Percentiles rank a stretch among this genome's conserved stretches.
phyloP scores from a whole-genome alignment of 2,113 vertebrate species.

The Kryptolebias marmoratus region DNA sequence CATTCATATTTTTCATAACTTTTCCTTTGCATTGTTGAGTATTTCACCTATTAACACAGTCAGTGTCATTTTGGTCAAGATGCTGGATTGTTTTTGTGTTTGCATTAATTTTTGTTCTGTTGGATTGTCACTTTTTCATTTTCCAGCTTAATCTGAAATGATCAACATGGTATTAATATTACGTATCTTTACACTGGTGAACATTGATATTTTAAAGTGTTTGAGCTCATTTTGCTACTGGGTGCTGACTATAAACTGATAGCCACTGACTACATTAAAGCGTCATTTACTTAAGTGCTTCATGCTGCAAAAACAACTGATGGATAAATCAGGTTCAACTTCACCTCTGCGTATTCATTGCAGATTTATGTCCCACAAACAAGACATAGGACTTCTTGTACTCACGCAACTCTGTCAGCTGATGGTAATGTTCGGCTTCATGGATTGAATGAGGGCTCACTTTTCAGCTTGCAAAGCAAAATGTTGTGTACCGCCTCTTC shows the following conservation, averaged over 20 bases:
- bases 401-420: slow-evolving; percentile 17
- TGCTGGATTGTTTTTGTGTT: too few species aligned
- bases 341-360: not conserved
- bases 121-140: too few species aligned
- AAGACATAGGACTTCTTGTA: slow-evolving; percentile 1
- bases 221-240: not conserved
- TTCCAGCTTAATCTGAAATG: too few species aligned
- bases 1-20: too few species aligned
- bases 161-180: too few species aligned
- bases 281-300: slow-evolving; percentile 1
- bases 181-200: too few species aligned
- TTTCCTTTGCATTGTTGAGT: too few species aligned
- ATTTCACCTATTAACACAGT: too few species aligned
- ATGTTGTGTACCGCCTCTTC: slow-evolving; percentile 31
- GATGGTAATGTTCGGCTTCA: slow-evolving; percentile 17
- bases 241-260: not conserved
- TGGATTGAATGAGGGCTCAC: slow-evolving; percentile 29
- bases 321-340: not conserved
- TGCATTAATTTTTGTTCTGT: too few species aligned
- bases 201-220: too few species aligned
- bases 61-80: too few species aligned
- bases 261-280: not conserved
- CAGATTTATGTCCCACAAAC: not conserved
- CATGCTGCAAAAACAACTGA: not conserved
- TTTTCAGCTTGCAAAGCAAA: slow-evolving; percentile 50